Evolutionary conservation across 1,140 invertebrate genomes (phyloP), one percentile per base, ranked within the genome.

Genomic region (Lasioglossum baleicum): DNA sequence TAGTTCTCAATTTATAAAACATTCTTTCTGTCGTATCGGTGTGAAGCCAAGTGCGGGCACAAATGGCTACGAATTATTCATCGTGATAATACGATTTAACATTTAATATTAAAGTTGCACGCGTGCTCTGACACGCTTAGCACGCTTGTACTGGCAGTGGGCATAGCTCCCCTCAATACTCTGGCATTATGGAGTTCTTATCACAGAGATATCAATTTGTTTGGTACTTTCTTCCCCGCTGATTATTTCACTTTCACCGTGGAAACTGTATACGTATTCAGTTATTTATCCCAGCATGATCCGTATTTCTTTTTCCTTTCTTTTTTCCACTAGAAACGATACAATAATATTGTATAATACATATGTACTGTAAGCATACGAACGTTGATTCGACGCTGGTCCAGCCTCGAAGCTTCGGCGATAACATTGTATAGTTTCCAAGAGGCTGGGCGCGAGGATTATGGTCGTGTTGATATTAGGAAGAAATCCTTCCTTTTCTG

Each of bases 151-250:
- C 89, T 90, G 90, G 90, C 89, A 90, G 90, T 90, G 90, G 87
- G 88, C 83, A 89, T 88, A 88, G 83, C 88, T 88, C 77, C 84
- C 81, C 82, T 89, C 82, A 88, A 88, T 90, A 89, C 81, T 89
- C 87, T 88, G 88, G 80, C 88, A 90, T 85, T 88, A 89, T 80
- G 85, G 84, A 90, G 84, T 90, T 89, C 67, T 90, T 89, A 90
- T 89, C 89, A 90, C 89, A 90, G 89, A 89, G 88, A 89, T 89
- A 88, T 89, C 42, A 87, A 88, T 89, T 35, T 85, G 86, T 90
- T 90, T 90, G 85, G 83, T 90, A 83, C 83, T 82, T 85, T 76
- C 13, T 78, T 75, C 22, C 7, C 11, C 75, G 35, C 31, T 31
- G 40, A 65, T 70, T 77, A 65, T 70, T 77, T 26, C 63, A 60